phyloP scores from a whole-genome alignment of 2,113 vertebrate species.

The Fukomys damarensis region DNA sequence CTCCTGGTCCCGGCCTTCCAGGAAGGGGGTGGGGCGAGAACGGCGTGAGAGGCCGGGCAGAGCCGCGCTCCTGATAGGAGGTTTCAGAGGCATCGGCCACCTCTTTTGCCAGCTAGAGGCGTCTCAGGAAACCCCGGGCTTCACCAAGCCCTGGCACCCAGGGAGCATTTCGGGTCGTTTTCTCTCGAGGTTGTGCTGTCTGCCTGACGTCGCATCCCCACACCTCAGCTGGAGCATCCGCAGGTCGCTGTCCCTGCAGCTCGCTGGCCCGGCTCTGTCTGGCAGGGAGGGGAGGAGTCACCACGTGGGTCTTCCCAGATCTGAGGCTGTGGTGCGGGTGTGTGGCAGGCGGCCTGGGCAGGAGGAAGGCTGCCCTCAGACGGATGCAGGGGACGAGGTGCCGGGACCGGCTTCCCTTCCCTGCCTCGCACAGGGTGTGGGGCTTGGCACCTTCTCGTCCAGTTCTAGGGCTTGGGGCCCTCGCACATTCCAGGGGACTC shows the following conservation, averaged over 20 bases:
- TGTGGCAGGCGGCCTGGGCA: neutral
- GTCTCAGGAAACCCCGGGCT: neutral
- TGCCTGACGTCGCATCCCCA: neutral
- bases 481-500: neutral
- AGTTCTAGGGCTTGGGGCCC: neutral
- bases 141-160: neutral
- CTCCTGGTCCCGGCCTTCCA: neutral
- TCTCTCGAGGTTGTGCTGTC: neutral
- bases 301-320: neutral
- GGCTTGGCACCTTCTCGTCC: neutral
- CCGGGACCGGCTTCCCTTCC: neutral
- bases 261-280: neutral
- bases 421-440: neutral
- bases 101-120: neutral
- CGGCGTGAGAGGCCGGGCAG: neutral
- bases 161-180: neutral
- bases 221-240: neutral
- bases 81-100: neutral
- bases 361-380: neutral
- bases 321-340: neutral
- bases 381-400: neutral
- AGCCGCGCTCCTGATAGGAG: neutral
- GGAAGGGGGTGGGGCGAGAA: neutral
- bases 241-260: neutral
- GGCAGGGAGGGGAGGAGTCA: neutral